These are phyloP conservation scores for Psilanteris sp. DNA, from an alignment of 1,140 invertebrate species.

Conservation along the genomic window DNA sequence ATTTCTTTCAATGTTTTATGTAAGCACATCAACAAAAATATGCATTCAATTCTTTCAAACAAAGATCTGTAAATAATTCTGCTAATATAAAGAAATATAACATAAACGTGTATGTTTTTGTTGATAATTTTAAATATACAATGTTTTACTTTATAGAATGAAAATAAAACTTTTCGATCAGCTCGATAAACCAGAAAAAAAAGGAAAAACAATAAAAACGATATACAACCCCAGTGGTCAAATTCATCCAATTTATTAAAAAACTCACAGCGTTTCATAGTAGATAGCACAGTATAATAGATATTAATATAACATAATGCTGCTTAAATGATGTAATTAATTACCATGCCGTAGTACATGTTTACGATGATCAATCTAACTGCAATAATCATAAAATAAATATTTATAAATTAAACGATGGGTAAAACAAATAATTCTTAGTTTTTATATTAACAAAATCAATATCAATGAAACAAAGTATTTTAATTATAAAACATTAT, in stretches of 20 bases:
- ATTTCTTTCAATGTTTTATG: too few species aligned
- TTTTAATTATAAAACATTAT: too few species aligned
- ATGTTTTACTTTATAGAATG: constrained; percentile 45
- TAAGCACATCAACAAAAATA: constrained; percentile 30
- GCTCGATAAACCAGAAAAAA: constrained; percentile 70
- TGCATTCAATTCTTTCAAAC: too few species aligned
- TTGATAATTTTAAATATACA: constrained; percentile 4
- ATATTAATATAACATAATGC: constrained; percentile 64
- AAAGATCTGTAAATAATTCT: constrained; percentile 32
- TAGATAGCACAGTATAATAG: constrained; percentile 66
- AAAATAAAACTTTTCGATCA: constrained; percentile 65
- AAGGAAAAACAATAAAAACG: constrained; percentile 57
- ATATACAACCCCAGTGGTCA: constrained; percentile 75
- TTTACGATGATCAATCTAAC: constrained; percentile 11
- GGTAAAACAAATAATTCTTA: too few species aligned
- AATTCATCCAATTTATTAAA: constrained; percentile 41
- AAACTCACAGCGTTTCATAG: constrained; percentile 54
- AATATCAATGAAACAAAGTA: too few species aligned
- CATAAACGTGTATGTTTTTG: constrained; percentile 26
- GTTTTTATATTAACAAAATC: too few species aligned
- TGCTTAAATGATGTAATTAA: constrained; percentile 71
- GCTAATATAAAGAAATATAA: not conserved
- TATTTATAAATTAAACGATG: too few species aligned
- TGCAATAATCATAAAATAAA: too few species aligned
- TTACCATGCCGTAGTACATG: constrained; percentile 22